phyloP scores from a whole-genome alignment of 2,113 vertebrate genomes.

The Psettodes erumei region DNA sequence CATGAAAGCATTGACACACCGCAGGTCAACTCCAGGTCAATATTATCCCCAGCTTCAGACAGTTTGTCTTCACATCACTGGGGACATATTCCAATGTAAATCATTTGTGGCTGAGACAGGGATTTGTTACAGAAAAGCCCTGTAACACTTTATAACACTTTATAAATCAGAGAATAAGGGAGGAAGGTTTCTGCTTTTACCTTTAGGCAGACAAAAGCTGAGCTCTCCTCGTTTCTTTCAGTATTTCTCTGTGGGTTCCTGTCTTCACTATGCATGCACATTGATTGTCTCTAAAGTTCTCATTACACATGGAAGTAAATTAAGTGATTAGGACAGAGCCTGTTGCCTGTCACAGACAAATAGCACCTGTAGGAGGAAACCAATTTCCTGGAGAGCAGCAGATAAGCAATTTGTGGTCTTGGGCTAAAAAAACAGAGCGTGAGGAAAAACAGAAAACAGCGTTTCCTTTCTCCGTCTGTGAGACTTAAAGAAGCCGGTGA shows the following conservation, averaged over 20 bases:
- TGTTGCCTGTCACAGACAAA: constrained; percentile 12
- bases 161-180: constrained; percentile 9
- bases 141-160: neutral
- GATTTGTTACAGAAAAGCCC: constrained; percentile 16
- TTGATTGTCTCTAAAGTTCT: constrained; percentile 18
- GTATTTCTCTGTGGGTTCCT: neutral
- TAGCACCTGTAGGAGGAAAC: constrained; percentile 31
- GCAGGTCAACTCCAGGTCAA: too few relatives aligned
- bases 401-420: neutral
- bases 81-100: constrained; percentile 45
- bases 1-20: too few relatives aligned
- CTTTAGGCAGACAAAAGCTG: constrained; percentile 1
- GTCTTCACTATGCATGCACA: neutral
- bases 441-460: neutral
- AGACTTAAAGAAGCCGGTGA: neutral
- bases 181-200: neutral
- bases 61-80: constrained; percentile 8
- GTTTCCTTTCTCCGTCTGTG: neutral
- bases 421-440: neutral
- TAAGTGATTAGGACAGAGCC: constrained; percentile 10
- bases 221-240: neutral
- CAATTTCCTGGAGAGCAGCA: constrained; percentile 21
- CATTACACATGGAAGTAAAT: constrained; percentile 26
- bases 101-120: constrained; percentile 7
- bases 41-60: constrained; percentile 2